phyloP scores from a whole-genome alignment of 1,140 invertebrate species.

The Wiebesia pumilae region DNA sequence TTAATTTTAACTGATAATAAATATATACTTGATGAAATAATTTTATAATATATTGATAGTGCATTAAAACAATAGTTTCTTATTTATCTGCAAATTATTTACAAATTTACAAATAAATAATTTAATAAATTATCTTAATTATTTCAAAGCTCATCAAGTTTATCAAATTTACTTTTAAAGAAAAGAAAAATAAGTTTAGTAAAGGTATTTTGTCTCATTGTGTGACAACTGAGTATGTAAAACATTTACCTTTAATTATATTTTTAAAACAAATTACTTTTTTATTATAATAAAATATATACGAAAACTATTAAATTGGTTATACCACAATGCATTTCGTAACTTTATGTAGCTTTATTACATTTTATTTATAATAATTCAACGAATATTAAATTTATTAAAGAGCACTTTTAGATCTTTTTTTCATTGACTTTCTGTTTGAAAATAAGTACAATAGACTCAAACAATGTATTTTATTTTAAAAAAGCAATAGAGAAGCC shows the following conservation, averaged over 20 bases:
- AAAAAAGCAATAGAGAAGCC: neutral
- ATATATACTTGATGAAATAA: too few relatives aligned
- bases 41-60: too few relatives aligned
- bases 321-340: neutral
- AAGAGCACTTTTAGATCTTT: neutral
- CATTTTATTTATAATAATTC: neutral
- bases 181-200: neutral
- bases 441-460: neutral
- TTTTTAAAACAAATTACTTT: too few relatives aligned
- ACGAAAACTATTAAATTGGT: too few relatives aligned
- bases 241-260: too few relatives aligned
- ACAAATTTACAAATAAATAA: too few relatives aligned
- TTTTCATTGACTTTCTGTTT: neutral
- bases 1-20: neutral
- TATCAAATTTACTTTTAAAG: neutral
- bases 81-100: neutral
- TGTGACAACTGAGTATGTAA: too few relatives aligned
- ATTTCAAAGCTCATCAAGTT: neutral
- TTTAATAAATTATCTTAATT: too few relatives aligned
- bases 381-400: neutral
- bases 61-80: neutral
- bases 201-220: neutral
- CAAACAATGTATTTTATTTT: slow-evolving; percentile 14
- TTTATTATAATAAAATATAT: too few relatives aligned
- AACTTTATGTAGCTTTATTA: neutral